Evolutionary conservation across 2,797 vertebrate species (phyloP), one percentile per base, ranked within the genome.

Genomic region (Odontamblyopus rebecca): DNA sequence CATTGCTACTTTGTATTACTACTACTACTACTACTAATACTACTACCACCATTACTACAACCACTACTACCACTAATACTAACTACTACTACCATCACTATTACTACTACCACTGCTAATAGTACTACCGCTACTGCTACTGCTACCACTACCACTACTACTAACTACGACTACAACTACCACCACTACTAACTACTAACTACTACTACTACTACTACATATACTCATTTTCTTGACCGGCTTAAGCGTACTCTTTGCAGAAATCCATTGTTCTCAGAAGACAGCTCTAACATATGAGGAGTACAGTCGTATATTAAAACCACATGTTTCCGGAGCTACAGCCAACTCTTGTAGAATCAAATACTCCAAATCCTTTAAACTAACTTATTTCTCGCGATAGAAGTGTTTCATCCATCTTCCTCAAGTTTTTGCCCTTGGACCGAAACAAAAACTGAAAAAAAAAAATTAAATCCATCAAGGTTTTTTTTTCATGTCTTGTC

Each of bases 351-450:
- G 18, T 8, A 41, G 57, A 76, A 71, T 67, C 69, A 79, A 73
- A 63, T 26, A 48, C 60, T 66, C 57, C 29, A 64, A 63, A 80
- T 82, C 72, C 61, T 64, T 72, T 48, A 78, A 79, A 77, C 61
- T 1, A 68, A 75, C 65, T 48, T 57, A 76, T 72, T 77, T 61
- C 54, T 44, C 19, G 44, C 57, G 61, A 84, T 69, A 51, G 0
- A 18, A 56, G n/a, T 27, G 13, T 57, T 48, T 79, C 62, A 1
- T 89, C 66, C 11, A 71, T 83, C 84, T 82, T 74, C 72, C 76
- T 75, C 38, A 30, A 54, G 78, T 81, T 71, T 79, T 71, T 78
- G 84, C 74, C 85, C 80, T 85, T 85, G 76, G 61, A 83, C 38
- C 6, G 80, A 78, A 77, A 71, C 65, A 71, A 61, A 71, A 70